phyloP scores from a whole-genome alignment of 2,888 invertebrate species.

The Calephelis perditalis region DNA sequence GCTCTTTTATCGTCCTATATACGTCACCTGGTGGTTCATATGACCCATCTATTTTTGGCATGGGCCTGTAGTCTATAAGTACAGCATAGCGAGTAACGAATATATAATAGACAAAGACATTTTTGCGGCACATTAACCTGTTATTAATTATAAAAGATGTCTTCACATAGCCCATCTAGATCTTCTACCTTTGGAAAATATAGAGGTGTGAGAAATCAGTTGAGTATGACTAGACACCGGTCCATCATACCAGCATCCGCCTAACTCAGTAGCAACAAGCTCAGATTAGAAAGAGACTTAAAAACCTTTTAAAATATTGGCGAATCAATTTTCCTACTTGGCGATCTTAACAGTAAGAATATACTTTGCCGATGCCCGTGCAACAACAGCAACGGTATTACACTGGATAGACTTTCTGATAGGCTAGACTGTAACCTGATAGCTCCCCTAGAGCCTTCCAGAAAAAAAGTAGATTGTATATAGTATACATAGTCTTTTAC shows the following conservation, averaged over 20 bases:
- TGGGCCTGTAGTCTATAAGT: too few relatives aligned
- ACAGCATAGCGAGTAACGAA: background rate
- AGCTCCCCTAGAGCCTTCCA: too few relatives aligned
- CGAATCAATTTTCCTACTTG: conserved; percentile 13
- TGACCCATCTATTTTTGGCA: too few relatives aligned
- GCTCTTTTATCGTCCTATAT: too few relatives aligned
- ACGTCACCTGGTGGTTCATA: too few relatives aligned
- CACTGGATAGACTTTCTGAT: too few relatives aligned
- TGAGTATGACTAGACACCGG: background rate
- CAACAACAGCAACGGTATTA: background rate
- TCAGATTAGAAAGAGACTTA: conserved; percentile 9
- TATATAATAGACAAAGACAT: too few relatives aligned
- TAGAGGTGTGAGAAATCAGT: background rate
- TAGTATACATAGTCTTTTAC: too few relatives aligned
- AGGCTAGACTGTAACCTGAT: too few relatives aligned
- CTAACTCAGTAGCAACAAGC: background rate
- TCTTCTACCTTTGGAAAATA: background rate
- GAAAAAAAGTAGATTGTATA: too few relatives aligned
- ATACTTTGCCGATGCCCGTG: background rate
- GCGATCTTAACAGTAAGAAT: conserved; percentile 18
- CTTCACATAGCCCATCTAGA: background rate
- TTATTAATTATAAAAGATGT: too few relatives aligned
- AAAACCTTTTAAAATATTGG: conserved; percentile 7
- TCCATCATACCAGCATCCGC: background rate
- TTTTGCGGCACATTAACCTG: background rate